A percentile compares a stretch with the other conserved stretches of the same genome.
These are phyloP conservation scores for Galemys pyrenaicus DNA, from an alignment of 2,113 vertebrate genomes.

Conservation along the genomic window DNA sequence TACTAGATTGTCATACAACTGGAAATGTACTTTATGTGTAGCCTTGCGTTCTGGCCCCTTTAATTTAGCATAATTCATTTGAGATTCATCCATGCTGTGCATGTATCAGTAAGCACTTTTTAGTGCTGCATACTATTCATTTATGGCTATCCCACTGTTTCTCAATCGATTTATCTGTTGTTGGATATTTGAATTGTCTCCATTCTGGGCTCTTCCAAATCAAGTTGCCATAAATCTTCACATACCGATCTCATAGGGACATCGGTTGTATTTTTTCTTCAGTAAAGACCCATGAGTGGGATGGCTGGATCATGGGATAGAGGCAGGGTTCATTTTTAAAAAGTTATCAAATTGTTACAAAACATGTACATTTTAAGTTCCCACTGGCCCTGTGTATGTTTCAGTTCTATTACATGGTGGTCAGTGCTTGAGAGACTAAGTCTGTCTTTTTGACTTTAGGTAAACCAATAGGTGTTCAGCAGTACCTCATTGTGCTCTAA, in stretches of 20 bases:
- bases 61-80: neutral
- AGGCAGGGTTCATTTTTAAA: neutral
- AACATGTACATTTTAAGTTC: neutral
- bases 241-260: neutral
- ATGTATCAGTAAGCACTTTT: neutral
- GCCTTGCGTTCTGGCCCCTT: neutral
- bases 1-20: neutral
- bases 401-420: neutral
- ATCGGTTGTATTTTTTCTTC: neutral
- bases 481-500: neutral
- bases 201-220: neutral
- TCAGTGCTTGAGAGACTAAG: neutral
- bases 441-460: neutral
- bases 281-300: neutral
- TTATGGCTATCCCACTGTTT: neutral
- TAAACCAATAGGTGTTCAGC: too few relatives aligned
- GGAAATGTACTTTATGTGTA: neutral
- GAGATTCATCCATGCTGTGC: rapidly evolving
- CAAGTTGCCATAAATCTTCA: neutral
- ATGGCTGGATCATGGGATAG: neutral
- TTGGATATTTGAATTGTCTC: neutral
- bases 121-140: neutral
- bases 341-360: neutral
- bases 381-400: neutral
- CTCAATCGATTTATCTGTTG: neutral